Evolutionary conservation across 2,113 vertebrate genomes (phyloP).

Genomic region (Pygoscelis antarcticus): DNA sequence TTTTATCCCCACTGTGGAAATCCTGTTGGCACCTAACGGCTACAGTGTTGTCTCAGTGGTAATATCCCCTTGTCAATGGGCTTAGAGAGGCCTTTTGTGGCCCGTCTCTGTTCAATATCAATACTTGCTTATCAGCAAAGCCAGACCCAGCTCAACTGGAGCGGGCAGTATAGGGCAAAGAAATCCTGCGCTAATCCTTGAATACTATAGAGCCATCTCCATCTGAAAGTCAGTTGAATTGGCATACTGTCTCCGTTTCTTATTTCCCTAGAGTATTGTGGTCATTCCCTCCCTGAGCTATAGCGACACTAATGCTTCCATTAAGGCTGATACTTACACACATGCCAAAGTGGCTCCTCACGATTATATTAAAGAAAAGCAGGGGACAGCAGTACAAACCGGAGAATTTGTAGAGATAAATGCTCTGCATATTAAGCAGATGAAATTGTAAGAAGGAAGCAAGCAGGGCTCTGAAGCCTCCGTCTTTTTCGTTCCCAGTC

Average conservation of each 20-base stretch:
- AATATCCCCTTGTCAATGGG: neutral
- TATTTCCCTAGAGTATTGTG: neutral
- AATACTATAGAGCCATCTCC: neutral
- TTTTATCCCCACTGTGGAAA: neutral
- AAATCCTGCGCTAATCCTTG: slow-evolving; percentile 28
- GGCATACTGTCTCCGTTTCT: neutral
- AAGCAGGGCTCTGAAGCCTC: neutral
- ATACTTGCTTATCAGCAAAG: slow-evolving; percentile 37
- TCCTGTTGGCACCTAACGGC: neutral
- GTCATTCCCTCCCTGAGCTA: neutral
- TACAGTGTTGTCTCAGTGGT: neutral
- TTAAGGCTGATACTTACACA: neutral
- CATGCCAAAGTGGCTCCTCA: neutral
- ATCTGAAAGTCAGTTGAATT: neutral
- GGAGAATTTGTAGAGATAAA: neutral
- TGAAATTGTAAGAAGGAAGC: neutral
- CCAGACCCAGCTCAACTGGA: neutral
- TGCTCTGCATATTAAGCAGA: neutral
- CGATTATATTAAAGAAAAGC: neutral
- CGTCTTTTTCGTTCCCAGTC: neutral
- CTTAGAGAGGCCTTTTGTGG: neutral
- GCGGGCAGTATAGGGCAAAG: neutral
- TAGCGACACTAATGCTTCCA: neutral
- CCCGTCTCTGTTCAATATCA: neutral
- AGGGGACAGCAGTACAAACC: neutral